A percentile compares a stretch with the other conserved stretches of the same genome.
Evolutionary conservation across 2,797 vertebrate species (phyloP).

Genomic region (Mus caroli): DNA sequence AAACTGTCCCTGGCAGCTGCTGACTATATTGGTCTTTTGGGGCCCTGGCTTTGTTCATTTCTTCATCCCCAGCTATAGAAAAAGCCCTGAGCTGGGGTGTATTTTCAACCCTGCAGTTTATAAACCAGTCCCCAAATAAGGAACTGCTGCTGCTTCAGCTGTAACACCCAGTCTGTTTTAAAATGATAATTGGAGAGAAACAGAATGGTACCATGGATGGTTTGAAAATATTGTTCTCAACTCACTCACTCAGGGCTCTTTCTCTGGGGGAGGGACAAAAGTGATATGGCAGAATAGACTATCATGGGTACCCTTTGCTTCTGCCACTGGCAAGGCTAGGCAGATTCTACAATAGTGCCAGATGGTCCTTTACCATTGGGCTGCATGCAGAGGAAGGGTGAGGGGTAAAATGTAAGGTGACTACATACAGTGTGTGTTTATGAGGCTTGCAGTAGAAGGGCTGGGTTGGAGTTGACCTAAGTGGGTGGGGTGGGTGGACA

Average conservation of each 20-base stretch:
- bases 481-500: not conserved
- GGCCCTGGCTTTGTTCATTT: constrained; percentile 71
- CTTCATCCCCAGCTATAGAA: constrained; percentile 71
- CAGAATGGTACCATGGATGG: not conserved
- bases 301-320: not conserved
- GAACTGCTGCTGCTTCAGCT: constrained; percentile 33
- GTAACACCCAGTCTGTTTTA: constrained; percentile 44
- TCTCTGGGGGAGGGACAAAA: constrained; percentile 24
- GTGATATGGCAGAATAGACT: not conserved
- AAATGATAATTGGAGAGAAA: constrained; percentile 64
- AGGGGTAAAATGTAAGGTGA: not conserved
- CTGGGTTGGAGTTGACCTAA: not conserved
- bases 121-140: constrained; percentile 56
- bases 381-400: not conserved
- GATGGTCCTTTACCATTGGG: not conserved
- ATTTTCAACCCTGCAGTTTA: constrained; percentile 74
- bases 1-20: constrained; percentile 72
- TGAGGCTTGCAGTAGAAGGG: not conserved
- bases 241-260: not conserved
- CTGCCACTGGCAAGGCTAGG: not conserved
- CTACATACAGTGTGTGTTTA: not conserved
- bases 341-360: constrained; percentile 29
- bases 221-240: constrained; percentile 58
- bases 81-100: constrained; percentile 57
- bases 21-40: constrained; percentile 71